Evolutionary conservation across 1,140 invertebrate genomes (phyloP).

Genomic region (Acromyrmex heyeri): DNA sequence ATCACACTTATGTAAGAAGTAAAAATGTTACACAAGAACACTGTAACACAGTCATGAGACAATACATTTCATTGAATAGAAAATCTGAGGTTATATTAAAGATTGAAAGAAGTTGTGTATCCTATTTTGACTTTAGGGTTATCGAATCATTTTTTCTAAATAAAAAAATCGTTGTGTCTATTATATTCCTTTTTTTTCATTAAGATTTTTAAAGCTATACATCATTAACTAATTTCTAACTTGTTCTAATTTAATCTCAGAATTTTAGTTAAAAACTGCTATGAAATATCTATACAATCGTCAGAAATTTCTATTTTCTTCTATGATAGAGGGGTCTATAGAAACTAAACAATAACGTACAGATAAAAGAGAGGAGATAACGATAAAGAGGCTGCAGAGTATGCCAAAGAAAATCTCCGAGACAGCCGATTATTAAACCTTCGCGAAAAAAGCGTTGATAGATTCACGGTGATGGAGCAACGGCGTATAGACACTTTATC

Average conservation of each 20-base stretch:
- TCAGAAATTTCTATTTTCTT: slow-evolving; percentile 13
- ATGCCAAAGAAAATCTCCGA: slow-evolving; percentile 26
- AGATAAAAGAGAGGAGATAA: slow-evolving; percentile 10
- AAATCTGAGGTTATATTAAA: neutral
- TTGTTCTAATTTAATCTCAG: neutral
- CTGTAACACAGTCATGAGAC: neutral
- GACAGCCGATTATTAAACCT: slow-evolving; percentile 58
- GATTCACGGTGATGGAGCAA: slow-evolving; percentile 68
- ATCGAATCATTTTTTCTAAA: neutral
- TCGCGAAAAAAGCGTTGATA: slow-evolving; percentile 35
- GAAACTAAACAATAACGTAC: slow-evolving; percentile 44
- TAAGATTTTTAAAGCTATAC: neutral
- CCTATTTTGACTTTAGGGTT: neutral
- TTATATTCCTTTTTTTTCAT: neutral
- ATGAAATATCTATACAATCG: slow-evolving; percentile 1
- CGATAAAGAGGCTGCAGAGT: slow-evolving; percentile 22
- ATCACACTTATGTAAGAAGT: neutral
- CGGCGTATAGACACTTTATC: slow-evolving; percentile 70
- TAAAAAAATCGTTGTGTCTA: neutral
- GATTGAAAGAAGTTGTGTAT: neutral
- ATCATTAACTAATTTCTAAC: neutral
- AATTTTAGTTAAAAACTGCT: neutral
- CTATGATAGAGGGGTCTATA: neutral
- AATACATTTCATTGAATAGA: neutral
- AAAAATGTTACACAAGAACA: neutral